phyloP scores from a whole-genome alignment of 2,113 vertebrate genomes.

The Dendrocopos noguchii region DNA sequence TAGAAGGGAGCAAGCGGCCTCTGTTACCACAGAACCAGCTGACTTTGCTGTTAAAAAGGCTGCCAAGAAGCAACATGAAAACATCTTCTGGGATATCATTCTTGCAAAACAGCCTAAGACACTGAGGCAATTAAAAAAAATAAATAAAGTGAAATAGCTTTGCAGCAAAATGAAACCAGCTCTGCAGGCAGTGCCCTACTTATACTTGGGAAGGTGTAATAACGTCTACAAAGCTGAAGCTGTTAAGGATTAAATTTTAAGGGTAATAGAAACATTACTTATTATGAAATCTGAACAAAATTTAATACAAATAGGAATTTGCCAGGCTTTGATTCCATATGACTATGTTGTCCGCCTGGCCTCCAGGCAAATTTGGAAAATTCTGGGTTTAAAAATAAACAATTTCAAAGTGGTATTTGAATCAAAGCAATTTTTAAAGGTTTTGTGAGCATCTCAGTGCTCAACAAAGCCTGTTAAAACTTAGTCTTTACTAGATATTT shows the following conservation, averaged over 20 bases:
- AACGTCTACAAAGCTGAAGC: background rate
- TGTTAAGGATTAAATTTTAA: background rate
- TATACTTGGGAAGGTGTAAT: background rate
- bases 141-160: background rate
- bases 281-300: background rate
- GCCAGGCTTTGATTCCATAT: background rate
- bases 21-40: background rate
- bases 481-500: background rate
- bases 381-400: background rate
- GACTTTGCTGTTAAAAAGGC: background rate
- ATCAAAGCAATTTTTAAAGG: background rate
- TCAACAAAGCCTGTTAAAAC: background rate
- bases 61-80: background rate
- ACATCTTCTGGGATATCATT: background rate
- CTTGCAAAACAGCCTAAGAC: background rate
- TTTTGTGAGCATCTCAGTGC: background rate
- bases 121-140: background rate
- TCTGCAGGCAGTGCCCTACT: background rate
- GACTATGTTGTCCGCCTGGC: background rate
- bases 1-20: background rate
- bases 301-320: background rate
- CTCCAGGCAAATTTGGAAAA: background rate
- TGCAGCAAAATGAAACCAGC: background rate
- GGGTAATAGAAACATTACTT: background rate
- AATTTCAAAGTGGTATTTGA: background rate